Percentiles rank a stretch among this genome's conserved stretches.
These are phyloP conservation scores for Myripristis jacobus DNA, from an alignment of 2,797 vertebrate species.

Conservation along the genomic window DNA sequence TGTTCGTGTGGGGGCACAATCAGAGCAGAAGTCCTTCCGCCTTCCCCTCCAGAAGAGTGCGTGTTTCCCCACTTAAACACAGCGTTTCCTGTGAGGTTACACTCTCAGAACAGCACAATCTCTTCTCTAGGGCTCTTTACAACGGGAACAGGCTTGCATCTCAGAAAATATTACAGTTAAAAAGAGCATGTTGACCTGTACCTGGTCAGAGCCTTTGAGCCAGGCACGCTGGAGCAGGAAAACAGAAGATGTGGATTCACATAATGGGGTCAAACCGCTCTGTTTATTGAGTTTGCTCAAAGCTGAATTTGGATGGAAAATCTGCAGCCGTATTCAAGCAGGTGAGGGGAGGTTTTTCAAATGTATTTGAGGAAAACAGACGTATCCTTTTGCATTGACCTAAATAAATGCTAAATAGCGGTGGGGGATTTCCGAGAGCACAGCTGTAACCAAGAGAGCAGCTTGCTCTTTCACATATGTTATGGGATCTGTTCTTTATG, in stretches of 20 bases:
- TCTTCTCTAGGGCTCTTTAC: conserved; percentile 66
- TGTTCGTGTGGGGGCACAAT: conserved; percentile 50
- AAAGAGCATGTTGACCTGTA: conserved; percentile 56
- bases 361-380: conserved; percentile 28
- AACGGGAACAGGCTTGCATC: conserved; percentile 50
- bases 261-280: conserved; percentile 34
- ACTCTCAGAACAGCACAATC: conserved; percentile 60
- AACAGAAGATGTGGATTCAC: conserved; percentile 19
- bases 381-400: conserved; percentile 21
- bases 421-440: conserved; percentile 31
- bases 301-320: conserved; percentile 8
- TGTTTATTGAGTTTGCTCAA: conserved; percentile 30
- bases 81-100: conserved; percentile 52
- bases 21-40: conserved; percentile 42
- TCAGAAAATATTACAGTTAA: conserved; percentile 63
- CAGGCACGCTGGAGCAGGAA: conserved; percentile 34
- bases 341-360: conserved; percentile 25
- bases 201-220: conserved; percentile 50
- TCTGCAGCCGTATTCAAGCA: conserved; percentile 3
- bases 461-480: conserved; percentile 38
- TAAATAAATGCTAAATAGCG: conserved; percentile 6
- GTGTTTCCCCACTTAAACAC: conserved; percentile 65
- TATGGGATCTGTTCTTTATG: conserved; percentile 38
- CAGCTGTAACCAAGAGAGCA: neutral
- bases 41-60: conserved; percentile 11